Conservation (phyloP, 2,797 vertebrate genomes). For the Anas bernieri region DNA sequence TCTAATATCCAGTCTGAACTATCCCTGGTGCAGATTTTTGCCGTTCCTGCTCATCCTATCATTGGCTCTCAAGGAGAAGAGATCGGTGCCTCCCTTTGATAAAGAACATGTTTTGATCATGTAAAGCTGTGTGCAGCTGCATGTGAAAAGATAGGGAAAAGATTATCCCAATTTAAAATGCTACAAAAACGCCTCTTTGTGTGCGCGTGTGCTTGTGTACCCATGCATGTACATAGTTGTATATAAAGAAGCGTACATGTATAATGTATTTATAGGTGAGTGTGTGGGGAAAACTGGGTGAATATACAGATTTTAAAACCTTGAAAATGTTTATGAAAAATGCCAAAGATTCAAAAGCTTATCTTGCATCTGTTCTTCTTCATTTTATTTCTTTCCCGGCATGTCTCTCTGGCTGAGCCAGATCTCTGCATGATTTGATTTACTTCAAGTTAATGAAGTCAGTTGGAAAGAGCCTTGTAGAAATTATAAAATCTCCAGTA, state of each 20-base stretch:
- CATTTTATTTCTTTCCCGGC: conserved; percentile 68
- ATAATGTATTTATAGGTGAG: conserved; percentile 49
- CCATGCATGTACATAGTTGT: not conserved
- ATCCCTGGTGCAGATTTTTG: not conserved
- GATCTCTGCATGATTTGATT: conserved; percentile 81
- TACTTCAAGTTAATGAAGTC: conserved; percentile 80
- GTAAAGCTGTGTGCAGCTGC: conserved; percentile 39
- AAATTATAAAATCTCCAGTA: conserved; percentile 80
- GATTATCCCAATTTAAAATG: conserved; percentile 60
- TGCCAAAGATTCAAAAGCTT: conserved; percentile 78
- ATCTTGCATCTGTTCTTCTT: conserved; percentile 76
- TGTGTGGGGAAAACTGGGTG: not conserved
- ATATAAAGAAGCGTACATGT: conserved; percentile 23
- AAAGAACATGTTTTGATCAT: conserved; percentile 54
- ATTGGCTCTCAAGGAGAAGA: not conserved
- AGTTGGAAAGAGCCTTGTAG: conserved; percentile 76
- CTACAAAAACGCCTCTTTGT: conserved; percentile 24
- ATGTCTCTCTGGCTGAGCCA: conserved; percentile 73
- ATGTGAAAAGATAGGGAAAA: conserved; percentile 33
- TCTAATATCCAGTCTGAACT: not conserved
- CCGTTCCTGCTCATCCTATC: not conserved
- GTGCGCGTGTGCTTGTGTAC: conserved; percentile 17
- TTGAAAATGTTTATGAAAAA: conserved; percentile 78
- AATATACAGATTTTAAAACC: conserved; percentile 65
- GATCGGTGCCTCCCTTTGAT: not conserved